A percentile compares a stretch with the other conserved stretches of the same genome.
These are phyloP conservation scores for Ditula angustiorana DNA, from an alignment of 2,888 invertebrate species.

Conservation along the genomic window DNA sequence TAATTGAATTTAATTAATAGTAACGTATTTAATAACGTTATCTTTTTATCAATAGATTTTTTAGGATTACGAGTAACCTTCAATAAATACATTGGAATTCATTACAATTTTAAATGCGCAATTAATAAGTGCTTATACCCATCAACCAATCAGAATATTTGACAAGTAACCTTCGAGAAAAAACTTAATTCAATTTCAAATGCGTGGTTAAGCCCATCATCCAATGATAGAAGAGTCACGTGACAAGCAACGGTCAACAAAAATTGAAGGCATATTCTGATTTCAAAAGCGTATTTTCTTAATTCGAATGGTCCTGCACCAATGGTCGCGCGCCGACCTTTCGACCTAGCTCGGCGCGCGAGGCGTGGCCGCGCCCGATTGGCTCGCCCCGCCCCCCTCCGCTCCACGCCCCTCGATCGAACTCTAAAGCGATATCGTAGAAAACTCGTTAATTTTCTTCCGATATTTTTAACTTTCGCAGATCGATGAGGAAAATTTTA, in stretches of 20 bases:
- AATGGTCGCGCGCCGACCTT: constrained; percentile 72
- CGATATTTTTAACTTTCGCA: constrained; percentile 25
- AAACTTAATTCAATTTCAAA: constrained; percentile 18
- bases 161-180: not conserved
- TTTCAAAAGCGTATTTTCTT: constrained; percentile 25
- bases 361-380: constrained; percentile 81
- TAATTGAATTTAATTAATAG: too few relatives aligned
- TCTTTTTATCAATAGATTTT: not conserved
- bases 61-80: not conserved
- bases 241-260: constrained; percentile 1
- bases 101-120: not conserved
- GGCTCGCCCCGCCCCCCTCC: constrained; percentile 71
- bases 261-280: not conserved
- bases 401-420: constrained; percentile 62
- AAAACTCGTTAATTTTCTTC: constrained; percentile 36
- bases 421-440: constrained; percentile 50
- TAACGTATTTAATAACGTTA: too few relatives aligned
- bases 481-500: constrained; percentile 22
- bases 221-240: not conserved
- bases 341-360: constrained; percentile 75
- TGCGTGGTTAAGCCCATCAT: not conserved
- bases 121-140: constrained; percentile 1
- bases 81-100: not conserved
- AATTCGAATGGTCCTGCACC: constrained; percentile 53
- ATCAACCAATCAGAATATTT: constrained; percentile 1